Conservation (phyloP, 2,888 invertebrate genomes). For the Drosophila formosana region DNA sequence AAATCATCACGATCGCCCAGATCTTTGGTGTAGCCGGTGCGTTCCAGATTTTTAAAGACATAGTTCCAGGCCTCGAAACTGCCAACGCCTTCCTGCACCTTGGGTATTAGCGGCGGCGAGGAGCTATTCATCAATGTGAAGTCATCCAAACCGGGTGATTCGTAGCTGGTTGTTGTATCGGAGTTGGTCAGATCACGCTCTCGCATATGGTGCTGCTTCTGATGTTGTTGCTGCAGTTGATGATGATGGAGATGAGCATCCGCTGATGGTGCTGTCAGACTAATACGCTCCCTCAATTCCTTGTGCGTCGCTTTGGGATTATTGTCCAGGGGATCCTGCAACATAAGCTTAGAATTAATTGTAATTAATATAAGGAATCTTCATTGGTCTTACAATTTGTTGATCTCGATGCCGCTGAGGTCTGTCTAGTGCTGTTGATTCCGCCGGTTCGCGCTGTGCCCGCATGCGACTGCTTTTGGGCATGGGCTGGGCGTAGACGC, state of each 20-base stretch:
- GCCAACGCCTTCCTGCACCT: conserved; percentile 89
- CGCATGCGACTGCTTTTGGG: conserved; percentile 65
- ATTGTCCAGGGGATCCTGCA: conserved; percentile 71
- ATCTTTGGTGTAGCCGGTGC: conserved; percentile 89
- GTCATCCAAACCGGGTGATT: conserved; percentile 77
- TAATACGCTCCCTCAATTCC: conserved; percentile 78
- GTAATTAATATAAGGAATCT: not conserved
- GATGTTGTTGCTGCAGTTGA: conserved; percentile 3
- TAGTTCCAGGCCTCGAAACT: conserved; percentile 92
- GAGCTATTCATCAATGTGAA: conserved; percentile 58
- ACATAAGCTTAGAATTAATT: not conserved
- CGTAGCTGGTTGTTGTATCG: conserved; percentile 72
- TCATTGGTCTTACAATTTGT: conserved; percentile 57
- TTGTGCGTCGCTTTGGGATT: conserved; percentile 72
- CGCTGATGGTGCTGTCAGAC: conserved; percentile 33
- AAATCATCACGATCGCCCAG: conserved; percentile 89
- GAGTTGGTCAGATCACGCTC: conserved; percentile 69
- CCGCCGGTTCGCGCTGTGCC: conserved; percentile 46
- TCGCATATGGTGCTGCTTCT: conserved; percentile 40
- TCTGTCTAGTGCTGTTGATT: conserved; percentile 1
- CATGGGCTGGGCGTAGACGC: conserved; percentile 78
- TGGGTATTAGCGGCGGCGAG: conserved; percentile 82
- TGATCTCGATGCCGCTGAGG: conserved; percentile 62
- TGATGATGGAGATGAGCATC: not conserved
- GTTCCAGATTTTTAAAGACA: conserved; percentile 91